Evolutionary conservation across 2,113 vertebrate species (phyloP).

Genomic region (Maccullochella peelii): DNA sequence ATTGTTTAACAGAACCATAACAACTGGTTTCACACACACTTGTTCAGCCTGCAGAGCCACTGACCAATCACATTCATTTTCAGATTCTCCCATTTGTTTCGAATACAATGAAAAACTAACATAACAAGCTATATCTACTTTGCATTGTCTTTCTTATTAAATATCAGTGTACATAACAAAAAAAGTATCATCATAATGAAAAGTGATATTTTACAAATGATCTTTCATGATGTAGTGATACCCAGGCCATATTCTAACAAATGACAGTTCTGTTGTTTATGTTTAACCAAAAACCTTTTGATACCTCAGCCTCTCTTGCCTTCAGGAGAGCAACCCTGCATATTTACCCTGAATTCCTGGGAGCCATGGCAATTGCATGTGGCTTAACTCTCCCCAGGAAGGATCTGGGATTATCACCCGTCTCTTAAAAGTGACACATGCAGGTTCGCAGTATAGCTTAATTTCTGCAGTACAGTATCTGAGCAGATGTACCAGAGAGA

Average conservation of each 20-base stretch:
- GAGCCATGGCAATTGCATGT: slow-evolving; percentile 69
- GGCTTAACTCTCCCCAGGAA: slow-evolving; percentile 67
- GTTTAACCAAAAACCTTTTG: slow-evolving; percentile 4
- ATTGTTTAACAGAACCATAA: slow-evolving; percentile 1
- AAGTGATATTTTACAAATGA: neutral
- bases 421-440: slow-evolving; percentile 40
- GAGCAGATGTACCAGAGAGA: slow-evolving; percentile 26
- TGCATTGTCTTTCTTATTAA: neutral
- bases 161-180: neutral
- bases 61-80: neutral
- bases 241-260: neutral
- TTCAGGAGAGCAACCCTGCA: slow-evolving; percentile 45
- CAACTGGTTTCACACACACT: neutral
- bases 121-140: neutral
- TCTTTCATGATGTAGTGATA: neutral
- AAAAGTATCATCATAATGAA: neutral
- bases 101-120: neutral
- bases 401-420: slow-evolving; percentile 43
- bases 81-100: neutral
- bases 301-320: slow-evolving; percentile 6
- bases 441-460: slow-evolving; percentile 13
- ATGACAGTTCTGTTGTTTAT: neutral
- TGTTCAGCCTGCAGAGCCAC: neutral
- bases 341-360: slow-evolving; percentile 73
- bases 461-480: slow-evolving; percentile 28